Evolutionary conservation across 2,888 invertebrate species (phyloP), one percentile per base, ranked within the genome.

Genomic region (Pollenia labialis): DNA sequence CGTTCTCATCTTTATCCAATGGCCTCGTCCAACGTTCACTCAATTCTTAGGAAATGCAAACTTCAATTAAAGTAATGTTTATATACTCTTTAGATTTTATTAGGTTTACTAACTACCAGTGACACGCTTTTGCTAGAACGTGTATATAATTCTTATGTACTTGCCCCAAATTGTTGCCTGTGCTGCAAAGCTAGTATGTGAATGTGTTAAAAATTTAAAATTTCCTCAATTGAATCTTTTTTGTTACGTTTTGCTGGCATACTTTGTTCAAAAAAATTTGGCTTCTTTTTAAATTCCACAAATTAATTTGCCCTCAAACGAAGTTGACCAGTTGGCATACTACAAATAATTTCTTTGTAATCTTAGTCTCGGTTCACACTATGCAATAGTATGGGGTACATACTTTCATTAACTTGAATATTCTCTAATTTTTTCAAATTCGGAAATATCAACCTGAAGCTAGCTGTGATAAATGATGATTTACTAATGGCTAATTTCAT

Each of bases 11-110:
- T 11, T 11, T 9, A 40, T 32, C 6, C 11, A 18, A 60, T 1
- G 44, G 50, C 23, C 32, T 46, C n/a, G 40, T 69, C 12, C 23
- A 80, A 52, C 42, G 23, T 44, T 48, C 46, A 46, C 48, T 60
- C 46, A 44, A 46, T 48, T 54, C 4, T 12, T 71, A 72, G 66
- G 72, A 66, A 79, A 84, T 79, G 72, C 44, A 79, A 84, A 84
- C 66, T 84, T 79, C 66, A 74, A 68, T 79, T 79, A 79, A 66
- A 60, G 50, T 74, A 83, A 72, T 72, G 71, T 72, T 54, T 72
- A 40, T 72, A 54, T 66, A 72, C 64, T 69, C 40, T 69, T 76
- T 54, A 62, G 68, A 75, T 71, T 71, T 83, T 50, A 16, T 48
- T 60, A 46, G 18, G 12, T 62, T 64, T 16, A 46, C 44, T 54